Evolutionary conservation across 2,113 vertebrate genomes (phyloP), one percentile per base, ranked within the genome.

Genomic region (Amblyornis subalaris): DNA sequence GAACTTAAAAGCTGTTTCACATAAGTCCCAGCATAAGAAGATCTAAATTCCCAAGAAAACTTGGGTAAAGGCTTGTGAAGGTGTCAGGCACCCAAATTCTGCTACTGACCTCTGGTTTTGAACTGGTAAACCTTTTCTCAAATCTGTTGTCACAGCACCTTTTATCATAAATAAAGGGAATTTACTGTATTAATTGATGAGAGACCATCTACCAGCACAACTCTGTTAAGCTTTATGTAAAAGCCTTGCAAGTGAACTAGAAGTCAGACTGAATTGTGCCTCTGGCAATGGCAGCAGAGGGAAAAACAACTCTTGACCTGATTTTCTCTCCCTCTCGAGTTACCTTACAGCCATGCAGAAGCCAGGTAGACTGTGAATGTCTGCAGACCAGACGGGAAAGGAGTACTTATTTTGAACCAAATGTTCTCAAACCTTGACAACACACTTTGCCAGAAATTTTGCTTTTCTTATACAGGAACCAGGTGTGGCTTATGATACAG

Each of bases 281-380:
- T 90, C 80, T 81, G 89, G 89, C 66, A 64, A 48, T 78, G 53
- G 57, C 15, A 96, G 40, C 89, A 94, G 48, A 93, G 80, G 60
- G 76, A 85, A 92, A 94, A 96, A 78, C 92, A 90, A 65, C 83
- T 90, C 83, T 47, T 90, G 90, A 94, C 88, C 92, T 89, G 89
- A 89, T 95, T 96, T 94, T 92, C 91, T 78, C 51, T 84, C 57
- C 53, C n/a, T 93, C 73, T 90, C 51, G 47, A 67, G 84, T 94
- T 94, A 94, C 86, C 89, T 95, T 88, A 13, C 22, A 78, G 80
- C 36, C 26, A 0, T 22, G 40, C 57, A 78, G 79, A 76, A 86
- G 48, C 65, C 92, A 89, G 95, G 93, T 92, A 93, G 76, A 22
- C 61, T 42, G 42, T 51, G 67, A 80, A n/a, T 79, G 60, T 88